Conservation (phyloP, 2,797 vertebrate genomes). For the Fundulus diaphanus region DNA sequence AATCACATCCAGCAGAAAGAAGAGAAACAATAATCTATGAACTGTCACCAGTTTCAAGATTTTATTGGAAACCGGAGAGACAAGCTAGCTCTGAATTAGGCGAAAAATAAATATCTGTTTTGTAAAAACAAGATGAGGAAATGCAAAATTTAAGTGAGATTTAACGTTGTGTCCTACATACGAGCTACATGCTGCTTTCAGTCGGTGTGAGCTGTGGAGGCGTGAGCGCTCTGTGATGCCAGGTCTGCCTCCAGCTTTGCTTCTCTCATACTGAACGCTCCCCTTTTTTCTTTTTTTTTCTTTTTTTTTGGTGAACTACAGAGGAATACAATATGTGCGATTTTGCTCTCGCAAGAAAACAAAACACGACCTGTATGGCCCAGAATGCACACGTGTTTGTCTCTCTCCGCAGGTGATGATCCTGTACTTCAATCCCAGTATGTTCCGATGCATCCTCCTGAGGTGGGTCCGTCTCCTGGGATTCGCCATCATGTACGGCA, state of each 20-base stretch:
- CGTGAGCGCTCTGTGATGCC: conserved; percentile 20
- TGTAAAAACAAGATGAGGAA: background rate
- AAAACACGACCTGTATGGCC: background rate
- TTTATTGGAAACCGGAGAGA: background rate
- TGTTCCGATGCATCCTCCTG: conserved; percentile 93
- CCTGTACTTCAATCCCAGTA: conserved; percentile 93
- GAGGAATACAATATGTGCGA: conserved; percentile 7
- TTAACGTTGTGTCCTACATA: conserved; percentile 25
- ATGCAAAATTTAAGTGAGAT: background rate
- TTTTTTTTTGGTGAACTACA: conserved; percentile 7
- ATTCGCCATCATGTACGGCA: conserved; percentile 94
- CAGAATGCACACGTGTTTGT: background rate
- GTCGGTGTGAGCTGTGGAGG: conserved; percentile 40
- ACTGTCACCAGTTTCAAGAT: background rate
- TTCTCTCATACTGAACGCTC: conserved; percentile 18
- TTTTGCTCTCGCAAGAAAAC: background rate
- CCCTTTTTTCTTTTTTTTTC: no score
- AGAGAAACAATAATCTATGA: conserved; percentile 9
- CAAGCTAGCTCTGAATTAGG: background rate
- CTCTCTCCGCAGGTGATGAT: conserved; percentile 88
- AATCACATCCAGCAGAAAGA: conserved; percentile 27
- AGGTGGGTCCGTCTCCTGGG: conserved; percentile 97
- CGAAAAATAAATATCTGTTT: background rate
- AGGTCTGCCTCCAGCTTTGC: conserved; percentile 40
- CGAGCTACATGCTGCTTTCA: conserved; percentile 22